Evolutionary conservation across 2,113 vertebrate species (phyloP), one percentile per base, ranked within the genome.

Genomic region (Sminthopsis crassicaudata): DNA sequence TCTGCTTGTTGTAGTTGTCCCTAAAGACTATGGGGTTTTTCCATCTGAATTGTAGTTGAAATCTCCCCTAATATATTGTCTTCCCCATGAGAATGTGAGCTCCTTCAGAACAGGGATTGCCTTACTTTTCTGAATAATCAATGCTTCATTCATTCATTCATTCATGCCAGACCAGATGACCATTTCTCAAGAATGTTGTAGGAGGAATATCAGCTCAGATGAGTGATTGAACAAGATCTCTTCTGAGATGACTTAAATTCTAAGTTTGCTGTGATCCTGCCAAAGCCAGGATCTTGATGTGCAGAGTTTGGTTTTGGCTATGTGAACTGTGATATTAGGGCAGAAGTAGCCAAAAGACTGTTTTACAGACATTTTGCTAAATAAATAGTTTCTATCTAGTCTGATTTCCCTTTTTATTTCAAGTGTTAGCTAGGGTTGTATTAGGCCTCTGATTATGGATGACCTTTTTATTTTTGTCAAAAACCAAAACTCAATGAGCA

Each of bases 351-450:
- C 48, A 51, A 93, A 90, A 91, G 27, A 53, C 53, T 60, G 46
- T 51, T 51, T 53, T 55, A 27, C 11, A 55, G 90, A 46, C 42
- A 50, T 51, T 51, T 36, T 88, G 95, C 46, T 94, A 42, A 96
- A 23, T 53, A 23, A 95, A 3, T 52, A 50, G 42, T 90, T 97
- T 93, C 9, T 57, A 54, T 96, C 90, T 55, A 92, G 57, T 27
- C 8, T 14, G 27, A 93, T 42, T 94, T 94, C 88, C 54, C 46
- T 94, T 96, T 96, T 93, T 90, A 7, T 92, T 97, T 93, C 51
- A 92, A 36, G 50, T n/a, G 89, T 50, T 3, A 42, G 5, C 89
- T 90, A 52, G 8, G 88, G 12, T 67, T 67, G 36, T 67, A 93
- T 90, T 46, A 93, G 88, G 2, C 48, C 51, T 94, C 53, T 96